These are phyloP conservation scores for Rhabdomys pumilio DNA, from an alignment of 2,797 vertebrate species.

Conservation along the genomic window DNA sequence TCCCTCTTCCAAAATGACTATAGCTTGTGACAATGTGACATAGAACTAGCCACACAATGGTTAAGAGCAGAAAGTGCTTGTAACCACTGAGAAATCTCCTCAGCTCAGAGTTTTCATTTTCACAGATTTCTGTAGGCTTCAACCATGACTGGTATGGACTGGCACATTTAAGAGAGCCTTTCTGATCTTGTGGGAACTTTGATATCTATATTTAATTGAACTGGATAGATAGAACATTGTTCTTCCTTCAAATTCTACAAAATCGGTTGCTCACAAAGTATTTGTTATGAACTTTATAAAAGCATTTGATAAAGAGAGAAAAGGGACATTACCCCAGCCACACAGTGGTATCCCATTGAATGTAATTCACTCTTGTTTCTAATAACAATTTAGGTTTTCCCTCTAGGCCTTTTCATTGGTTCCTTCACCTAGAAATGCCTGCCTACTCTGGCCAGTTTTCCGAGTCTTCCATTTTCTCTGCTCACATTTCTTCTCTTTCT, in stretches of 20 bases:
- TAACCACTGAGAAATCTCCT: not conserved
- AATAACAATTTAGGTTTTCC: not conserved
- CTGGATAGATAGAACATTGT: not conserved
- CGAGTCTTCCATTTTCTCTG: not conserved
- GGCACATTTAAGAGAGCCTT: not conserved
- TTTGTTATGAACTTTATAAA: not conserved
- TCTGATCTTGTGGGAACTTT: not conserved
- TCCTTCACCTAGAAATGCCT: not conserved
- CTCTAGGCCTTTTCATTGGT: not conserved
- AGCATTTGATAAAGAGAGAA: not conserved
- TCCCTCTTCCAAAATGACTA: not conserved
- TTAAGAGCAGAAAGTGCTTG: not conserved
- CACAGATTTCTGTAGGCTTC: not conserved
- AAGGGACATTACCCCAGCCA: not conserved
- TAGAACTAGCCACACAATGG: not conserved
- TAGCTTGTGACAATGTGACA: not conserved
- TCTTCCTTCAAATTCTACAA: not conserved
- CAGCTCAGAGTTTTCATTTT: not conserved
- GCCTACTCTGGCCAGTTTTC: not conserved
- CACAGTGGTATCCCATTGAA: not conserved
- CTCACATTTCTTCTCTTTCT: not conserved
- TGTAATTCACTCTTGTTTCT: not conserved
- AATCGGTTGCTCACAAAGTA: not conserved
- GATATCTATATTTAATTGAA: not conserved
- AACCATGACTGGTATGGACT: too few relatives aligned